Percentiles rank a stretch among this genome's conserved stretches.
Evolutionary conservation across 2,888 invertebrate genomes (phyloP).

Genomic region (Dorcus hopei): DNA sequence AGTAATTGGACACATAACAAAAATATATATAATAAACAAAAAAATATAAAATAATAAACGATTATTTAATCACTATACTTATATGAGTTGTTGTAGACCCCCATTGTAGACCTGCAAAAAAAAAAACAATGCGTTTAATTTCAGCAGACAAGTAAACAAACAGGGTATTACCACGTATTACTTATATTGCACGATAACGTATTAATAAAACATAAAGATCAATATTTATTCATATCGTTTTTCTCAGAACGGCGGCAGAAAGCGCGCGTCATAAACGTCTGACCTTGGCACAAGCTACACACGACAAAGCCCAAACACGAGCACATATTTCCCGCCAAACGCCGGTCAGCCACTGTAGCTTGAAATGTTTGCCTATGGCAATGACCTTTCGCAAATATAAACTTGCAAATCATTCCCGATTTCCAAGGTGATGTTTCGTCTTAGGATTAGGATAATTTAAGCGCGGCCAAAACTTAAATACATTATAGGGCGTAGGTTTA

Average conservation of each 20-base stretch:
- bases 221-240: too few species aligned
- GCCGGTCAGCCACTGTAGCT: too few species aligned
- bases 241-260: too few species aligned
- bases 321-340: too few species aligned
- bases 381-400: slow-evolving; percentile 4
- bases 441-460: background rate
- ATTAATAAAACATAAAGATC: background rate
- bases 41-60: slow-evolving; percentile 17
- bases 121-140: background rate
- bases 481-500: slow-evolving; percentile 12
- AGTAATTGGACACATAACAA: slow-evolving; percentile 28
- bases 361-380: background rate
- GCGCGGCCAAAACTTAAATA: background rate
- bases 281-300: background rate
- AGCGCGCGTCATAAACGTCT: too few species aligned
- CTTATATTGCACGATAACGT: background rate
- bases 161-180: too few species aligned
- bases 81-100: slow-evolving; percentile 34
- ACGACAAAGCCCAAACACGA: background rate
- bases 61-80: slow-evolving; percentile 31
- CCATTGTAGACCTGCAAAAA: slow-evolving; percentile 44
- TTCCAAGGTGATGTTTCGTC: background rate
- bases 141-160: background rate
- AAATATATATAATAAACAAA: slow-evolving; percentile 25
- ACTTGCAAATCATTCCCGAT: background rate